Base-by-base conservation (phyloP, 2,113 vertebrate genomes). In the Montifringilla adamsi region DNA sequence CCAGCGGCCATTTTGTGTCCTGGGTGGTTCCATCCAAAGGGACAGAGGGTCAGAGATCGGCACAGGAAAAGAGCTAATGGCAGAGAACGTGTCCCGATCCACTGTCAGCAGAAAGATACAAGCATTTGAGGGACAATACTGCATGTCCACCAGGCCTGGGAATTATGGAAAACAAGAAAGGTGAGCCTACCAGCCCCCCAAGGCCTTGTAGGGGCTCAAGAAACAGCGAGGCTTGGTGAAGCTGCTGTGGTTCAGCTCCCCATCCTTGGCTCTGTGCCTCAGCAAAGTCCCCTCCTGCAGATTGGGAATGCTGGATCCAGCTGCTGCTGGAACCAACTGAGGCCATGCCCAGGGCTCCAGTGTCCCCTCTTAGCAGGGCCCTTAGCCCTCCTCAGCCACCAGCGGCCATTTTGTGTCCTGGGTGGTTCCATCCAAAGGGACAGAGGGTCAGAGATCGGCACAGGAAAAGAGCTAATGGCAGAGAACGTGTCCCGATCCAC, bases 71-170 rank as follows among this genome's bases (percentile, higher is more conserved):
- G 58, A 37, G 15, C n/a, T 37, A 23, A 37, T 17, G 15, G n/a
- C n/a, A 59, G n/a, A 59, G 58, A 37, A 59, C 58, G 37, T 17
- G n/a, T 35, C 58, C 58, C 26, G n/a, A 59, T 59, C 23, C n/a
- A 35, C 56, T 26, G 33, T 24, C 14, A n/a, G n/a, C n/a, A n/a
- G n/a, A n/a, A n/a, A n/a, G n/a, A n/a, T n/a, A 18, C 18, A 14
- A 43, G 23, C 8, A 3, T 56, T 10, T 18, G 35, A 53, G 37
- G 33, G 64, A 27, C 2, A 6, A 44, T 59, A 2, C 12, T 19
- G 1, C 8, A 1, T 1, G 1, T 44, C 60, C 50, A 30, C 18
- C 50, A 33, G 60, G 22, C 7, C 60, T 1, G 8, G 37, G 44
- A 55, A 55, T 31, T 11, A 5, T 0, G 4, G 59, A 39, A 56